phyloP scores from a whole-genome alignment of 2,797 vertebrate genomes.

The Galaxias olidus region DNA sequence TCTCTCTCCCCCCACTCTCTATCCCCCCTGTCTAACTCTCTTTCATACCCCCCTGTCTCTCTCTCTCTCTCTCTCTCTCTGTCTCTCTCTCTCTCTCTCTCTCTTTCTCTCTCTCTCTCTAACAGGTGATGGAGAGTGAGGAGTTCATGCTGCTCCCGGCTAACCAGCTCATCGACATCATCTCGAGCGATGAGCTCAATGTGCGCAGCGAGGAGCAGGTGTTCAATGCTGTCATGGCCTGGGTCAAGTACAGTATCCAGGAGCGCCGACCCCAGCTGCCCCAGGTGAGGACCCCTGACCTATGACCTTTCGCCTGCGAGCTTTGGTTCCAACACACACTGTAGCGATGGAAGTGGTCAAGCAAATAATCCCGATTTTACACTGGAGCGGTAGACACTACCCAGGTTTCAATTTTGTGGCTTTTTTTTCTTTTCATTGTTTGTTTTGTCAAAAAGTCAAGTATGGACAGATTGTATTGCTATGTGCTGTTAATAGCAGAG shows the following conservation, averaged over 20 bases:
- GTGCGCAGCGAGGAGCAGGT: slow-evolving; percentile 98
- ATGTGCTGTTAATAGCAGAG: too few species aligned
- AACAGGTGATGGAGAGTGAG: slow-evolving; percentile 98
- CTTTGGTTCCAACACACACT: not conserved
- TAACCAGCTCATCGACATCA: slow-evolving; percentile 98
- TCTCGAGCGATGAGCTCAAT: slow-evolving; percentile 98
- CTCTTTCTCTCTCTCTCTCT: not conserved
- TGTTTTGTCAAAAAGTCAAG: too few species aligned
- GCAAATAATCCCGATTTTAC: too few species aligned
- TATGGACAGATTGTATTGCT: too few species aligned
- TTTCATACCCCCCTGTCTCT: not conserved
- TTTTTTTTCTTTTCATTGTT: too few species aligned
- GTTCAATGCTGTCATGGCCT: slow-evolving; percentile 98
- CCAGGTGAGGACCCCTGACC: slow-evolving; percentile 76
- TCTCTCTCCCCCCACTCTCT: not conserved
- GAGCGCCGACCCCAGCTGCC: slow-evolving; percentile 94
- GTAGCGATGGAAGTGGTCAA: too few species aligned
- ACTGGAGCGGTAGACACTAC: too few species aligned
- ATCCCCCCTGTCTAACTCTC: not conserved
- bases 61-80: not conserved
- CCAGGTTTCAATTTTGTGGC: too few species aligned
- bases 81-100: not conserved
- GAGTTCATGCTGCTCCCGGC: slow-evolving; percentile 99
- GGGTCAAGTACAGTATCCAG: slow-evolving; percentile 99
- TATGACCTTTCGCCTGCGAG: not conserved